Evolutionary conservation across 2,113 vertebrate genomes (phyloP).

Genomic region (Platysternon megacephalum): DNA sequence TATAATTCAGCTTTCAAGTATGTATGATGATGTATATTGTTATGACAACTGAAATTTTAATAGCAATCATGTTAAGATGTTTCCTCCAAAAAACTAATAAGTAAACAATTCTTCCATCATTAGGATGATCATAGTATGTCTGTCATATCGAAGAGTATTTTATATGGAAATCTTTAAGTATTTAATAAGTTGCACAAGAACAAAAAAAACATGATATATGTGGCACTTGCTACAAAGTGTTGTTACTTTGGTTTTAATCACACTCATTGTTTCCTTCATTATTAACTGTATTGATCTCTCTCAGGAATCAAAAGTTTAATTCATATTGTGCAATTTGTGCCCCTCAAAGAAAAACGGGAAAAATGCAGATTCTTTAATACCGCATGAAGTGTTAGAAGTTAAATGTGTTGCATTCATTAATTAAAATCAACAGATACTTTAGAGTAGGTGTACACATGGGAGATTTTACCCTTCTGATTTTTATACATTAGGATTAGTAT

Average conservation of each 20-base stretch:
- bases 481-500: conserved; percentile 21
- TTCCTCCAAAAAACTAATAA: background rate
- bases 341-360: too few species aligned
- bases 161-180: background rate
- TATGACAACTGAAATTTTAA: background rate
- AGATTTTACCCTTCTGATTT: background rate
- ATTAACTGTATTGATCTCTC: background rate
- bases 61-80: background rate
- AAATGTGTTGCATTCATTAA: conserved; percentile 45
- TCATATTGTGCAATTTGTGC: background rate
- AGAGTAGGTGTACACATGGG: background rate
- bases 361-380: background rate
- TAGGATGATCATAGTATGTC: background rate
- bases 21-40: background rate
- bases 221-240: background rate
- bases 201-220: background rate
- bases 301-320: background rate
- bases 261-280: background rate
- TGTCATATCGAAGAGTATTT: background rate
- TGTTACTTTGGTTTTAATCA: background rate
- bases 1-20: background rate
- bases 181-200: background rate
- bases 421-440: conserved; percentile 34
- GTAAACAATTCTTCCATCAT: background rate
- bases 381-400: conserved; percentile 16